Evolutionary conservation across 2,797 vertebrate genomes (phyloP).

Genomic region (Ctenopoma multispine): DNA sequence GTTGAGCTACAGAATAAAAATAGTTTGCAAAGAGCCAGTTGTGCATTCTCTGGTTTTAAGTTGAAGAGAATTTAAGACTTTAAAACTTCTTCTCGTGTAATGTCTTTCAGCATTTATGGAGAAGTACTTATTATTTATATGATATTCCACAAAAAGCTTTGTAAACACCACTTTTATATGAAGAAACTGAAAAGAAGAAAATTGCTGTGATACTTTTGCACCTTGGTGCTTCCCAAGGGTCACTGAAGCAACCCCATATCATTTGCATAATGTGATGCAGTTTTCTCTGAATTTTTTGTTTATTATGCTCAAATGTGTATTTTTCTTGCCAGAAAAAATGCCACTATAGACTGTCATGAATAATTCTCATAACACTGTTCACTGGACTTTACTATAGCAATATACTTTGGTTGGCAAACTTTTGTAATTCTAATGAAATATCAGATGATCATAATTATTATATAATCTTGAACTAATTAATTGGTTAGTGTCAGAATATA

Average conservation of each 20-base stretch:
- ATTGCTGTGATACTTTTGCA: not conserved
- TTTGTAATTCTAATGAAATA: constrained; percentile 40
- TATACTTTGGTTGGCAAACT: constrained; percentile 12
- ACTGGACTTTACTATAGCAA: constrained; percentile 14
- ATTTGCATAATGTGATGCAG: not conserved
- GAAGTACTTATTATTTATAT: constrained; percentile 2
- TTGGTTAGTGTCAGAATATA: constrained; percentile 22
- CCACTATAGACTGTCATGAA: constrained; percentile 12
- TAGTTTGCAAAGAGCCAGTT: constrained; percentile 24
- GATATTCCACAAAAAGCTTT: not conserved
- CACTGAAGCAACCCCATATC: not conserved
- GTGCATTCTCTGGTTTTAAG: not conserved
- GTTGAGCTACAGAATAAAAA: constrained; percentile 16
- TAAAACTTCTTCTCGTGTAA: not conserved
- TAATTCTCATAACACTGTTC: constrained; percentile 17
- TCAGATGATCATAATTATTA: constrained; percentile 24
- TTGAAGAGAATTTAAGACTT: not conserved
- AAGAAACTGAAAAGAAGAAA: constrained; percentile 14
- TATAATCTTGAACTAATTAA: not conserved
- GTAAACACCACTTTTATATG: not conserved
- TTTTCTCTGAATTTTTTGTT: constrained; percentile 12
- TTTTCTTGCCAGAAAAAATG: constrained; percentile 19
- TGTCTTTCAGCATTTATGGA: constrained; percentile 7
- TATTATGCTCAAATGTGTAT: constrained; percentile 9
- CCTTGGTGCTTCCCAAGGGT: not conserved